Conservation (phyloP, 2,888 invertebrate genomes). For the Lasioglossum oenotherae region DNA sequence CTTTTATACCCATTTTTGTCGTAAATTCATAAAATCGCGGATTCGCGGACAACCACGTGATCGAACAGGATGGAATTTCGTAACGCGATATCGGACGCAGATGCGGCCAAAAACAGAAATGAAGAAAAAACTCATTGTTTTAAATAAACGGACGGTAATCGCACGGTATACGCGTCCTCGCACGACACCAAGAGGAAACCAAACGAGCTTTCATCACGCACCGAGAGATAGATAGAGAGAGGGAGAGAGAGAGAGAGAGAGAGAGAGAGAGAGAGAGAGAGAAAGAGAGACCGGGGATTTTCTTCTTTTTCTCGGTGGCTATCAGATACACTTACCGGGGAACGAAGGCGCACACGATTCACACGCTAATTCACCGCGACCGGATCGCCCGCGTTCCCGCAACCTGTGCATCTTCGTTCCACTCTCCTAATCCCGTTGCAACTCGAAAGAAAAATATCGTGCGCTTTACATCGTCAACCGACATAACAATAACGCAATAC, state of each 20-base stretch:
- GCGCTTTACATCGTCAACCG: constrained; percentile 13
- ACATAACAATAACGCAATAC: constrained; percentile 31
- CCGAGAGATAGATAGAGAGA: constrained; percentile 3
- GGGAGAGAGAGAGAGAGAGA: not conserved
- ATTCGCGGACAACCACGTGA: not conserved
- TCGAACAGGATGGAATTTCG: not conserved
- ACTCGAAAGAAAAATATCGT: constrained; percentile 33
- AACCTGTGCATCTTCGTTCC: constrained; percentile 60
- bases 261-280: no score
- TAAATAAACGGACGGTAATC: constrained; percentile 19
- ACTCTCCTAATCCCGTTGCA: constrained; percentile 59
- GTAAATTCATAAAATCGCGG: no score
- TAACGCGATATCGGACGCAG: constrained; percentile 5
- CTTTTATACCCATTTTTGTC: no score
- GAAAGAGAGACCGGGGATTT: constrained; percentile 8
- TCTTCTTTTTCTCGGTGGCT: constrained; percentile 18
- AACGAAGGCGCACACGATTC: constrained; percentile 51
- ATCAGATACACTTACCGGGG: constrained; percentile 43
- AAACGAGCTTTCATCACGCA: constrained; percentile 53
- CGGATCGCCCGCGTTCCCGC: constrained; percentile 50
- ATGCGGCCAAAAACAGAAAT: not conserved
- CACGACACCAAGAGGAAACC: constrained; percentile 28
- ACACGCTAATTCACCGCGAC: constrained; percentile 63
- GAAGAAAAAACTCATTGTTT: constrained; percentile 2
- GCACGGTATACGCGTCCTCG: constrained; percentile 26